Evolutionary conservation across 2,797 vertebrate species (phyloP).

Genomic region (Phrynocephalus vlangalii): DNA sequence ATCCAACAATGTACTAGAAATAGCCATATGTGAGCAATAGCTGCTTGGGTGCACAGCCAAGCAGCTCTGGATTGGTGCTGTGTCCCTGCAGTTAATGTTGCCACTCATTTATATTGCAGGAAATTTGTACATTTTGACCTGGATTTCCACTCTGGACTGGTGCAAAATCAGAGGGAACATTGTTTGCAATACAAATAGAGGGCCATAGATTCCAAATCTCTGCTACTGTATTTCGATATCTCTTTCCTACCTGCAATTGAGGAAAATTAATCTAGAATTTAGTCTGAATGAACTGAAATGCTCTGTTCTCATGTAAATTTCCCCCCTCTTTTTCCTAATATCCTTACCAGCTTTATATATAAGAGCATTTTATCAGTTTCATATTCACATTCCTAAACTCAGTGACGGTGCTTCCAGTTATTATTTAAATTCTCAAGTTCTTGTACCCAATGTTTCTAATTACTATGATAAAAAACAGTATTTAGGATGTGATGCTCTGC

Average conservation of each 20-base stretch:
- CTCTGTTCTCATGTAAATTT: background rate
- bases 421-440: conserved; percentile 3
- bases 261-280: background rate
- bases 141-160: too few relatives aligned
- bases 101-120: too few relatives aligned
- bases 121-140: too few relatives aligned
- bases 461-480: conserved; percentile 14
- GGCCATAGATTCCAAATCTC: background rate
- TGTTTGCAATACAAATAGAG: background rate
- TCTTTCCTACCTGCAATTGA: too few relatives aligned
- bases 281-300: background rate
- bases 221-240: background rate
- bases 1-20: too few relatives aligned
- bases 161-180: too few relatives aligned
- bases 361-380: background rate
- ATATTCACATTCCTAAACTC: background rate
- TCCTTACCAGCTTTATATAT: background rate
- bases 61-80: too few relatives aligned
- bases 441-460: background rate
- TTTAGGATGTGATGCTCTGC: background rate
- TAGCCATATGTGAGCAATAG: too few relatives aligned
- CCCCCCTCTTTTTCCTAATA: background rate
- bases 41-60: too few relatives aligned
- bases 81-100: too few relatives aligned
- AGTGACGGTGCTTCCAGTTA: background rate